Base-by-base conservation (phyloP, 1,140 invertebrate genomes). In the Bilobella aurantiaca region DNA sequence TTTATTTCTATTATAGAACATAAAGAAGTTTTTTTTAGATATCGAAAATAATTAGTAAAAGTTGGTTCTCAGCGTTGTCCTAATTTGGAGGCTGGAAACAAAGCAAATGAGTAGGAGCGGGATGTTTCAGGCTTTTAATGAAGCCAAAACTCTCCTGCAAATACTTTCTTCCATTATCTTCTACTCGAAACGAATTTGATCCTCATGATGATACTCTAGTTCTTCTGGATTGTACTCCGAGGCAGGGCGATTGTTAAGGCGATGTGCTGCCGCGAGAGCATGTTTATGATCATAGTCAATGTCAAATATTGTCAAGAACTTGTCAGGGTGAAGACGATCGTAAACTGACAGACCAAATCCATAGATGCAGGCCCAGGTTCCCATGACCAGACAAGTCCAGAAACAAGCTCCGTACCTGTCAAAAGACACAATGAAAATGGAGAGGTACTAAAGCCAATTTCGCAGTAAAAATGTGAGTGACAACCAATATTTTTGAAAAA, bases 261-360 rank as follows among this genome's bases (percentile, higher is more conserved):
- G 59, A 47, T 73, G 46, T 18, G 71, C 71, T 18, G 32, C n/a
- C 3, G 64, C 62, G 18, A 73, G 23, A 25, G 71, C 49, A 34
- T 68, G 23, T 58, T 73, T 73, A 21, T 67, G 53, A 32, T 73
- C 71, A 49, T 70, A 73, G 53, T 73, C 68, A 16, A 73, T 16
- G 64, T 73, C 71, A 42, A 73, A 73, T 31, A 73, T 64, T 1
- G 71, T 73, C 1, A 73, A 42, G 60, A 70, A 73, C 23, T 64
- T 68, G 28, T 70, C 71, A 14, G 71, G 71, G 49, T 70, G 58
- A 5, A 67, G 30, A 16, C 68, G 31, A 49, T 73, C 71, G 64
- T 66, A 69, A 27, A 70, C 66, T 12, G 67, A 66, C 0, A 69
- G 3, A 1, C 34, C 30, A 27, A 68, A 63, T 28, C 71, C 71